phyloP scores from a whole-genome alignment of 2,113 vertebrate genomes.

The Notothenia rossii region DNA sequence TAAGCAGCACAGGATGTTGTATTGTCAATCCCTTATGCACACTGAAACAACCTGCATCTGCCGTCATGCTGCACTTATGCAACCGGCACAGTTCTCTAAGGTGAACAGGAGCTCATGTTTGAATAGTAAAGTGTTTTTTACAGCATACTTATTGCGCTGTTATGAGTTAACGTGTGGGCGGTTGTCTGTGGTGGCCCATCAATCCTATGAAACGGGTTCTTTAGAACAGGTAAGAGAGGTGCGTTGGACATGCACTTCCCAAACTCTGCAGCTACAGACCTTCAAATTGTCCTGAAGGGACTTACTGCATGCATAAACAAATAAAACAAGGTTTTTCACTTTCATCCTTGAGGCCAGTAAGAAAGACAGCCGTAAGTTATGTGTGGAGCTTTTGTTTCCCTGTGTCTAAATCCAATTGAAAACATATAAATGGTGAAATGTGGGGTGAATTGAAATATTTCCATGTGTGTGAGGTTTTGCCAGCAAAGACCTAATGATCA shows the following conservation, averaged over 20 bases:
- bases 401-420: background rate
- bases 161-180: constrained; percentile 46
- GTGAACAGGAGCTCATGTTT: constrained; percentile 33
- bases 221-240: constrained; percentile 36
- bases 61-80: constrained; percentile 60
- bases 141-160: constrained; percentile 10
- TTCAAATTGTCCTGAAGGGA: constrained; percentile 36
- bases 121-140: constrained; percentile 4
- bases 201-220: constrained; percentile 49
- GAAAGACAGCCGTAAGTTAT: constrained; percentile 4
- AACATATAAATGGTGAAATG: background rate
- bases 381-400: background rate
- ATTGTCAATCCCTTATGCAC: constrained; percentile 36
- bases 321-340: constrained; percentile 37
- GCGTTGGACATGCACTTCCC: background rate
- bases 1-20: constrained; percentile 17
- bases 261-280: constrained; percentile 18
- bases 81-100: constrained; percentile 68
- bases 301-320: constrained; percentile 49
- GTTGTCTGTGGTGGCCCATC: constrained; percentile 20
- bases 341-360: background rate
- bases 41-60: constrained; percentile 54
- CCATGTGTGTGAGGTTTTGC: background rate
- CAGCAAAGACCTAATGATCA: background rate
- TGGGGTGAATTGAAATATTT: background rate